Conservation (phyloP, 2,888 invertebrate genomes). For the Cyaniris semiargus region DNA sequence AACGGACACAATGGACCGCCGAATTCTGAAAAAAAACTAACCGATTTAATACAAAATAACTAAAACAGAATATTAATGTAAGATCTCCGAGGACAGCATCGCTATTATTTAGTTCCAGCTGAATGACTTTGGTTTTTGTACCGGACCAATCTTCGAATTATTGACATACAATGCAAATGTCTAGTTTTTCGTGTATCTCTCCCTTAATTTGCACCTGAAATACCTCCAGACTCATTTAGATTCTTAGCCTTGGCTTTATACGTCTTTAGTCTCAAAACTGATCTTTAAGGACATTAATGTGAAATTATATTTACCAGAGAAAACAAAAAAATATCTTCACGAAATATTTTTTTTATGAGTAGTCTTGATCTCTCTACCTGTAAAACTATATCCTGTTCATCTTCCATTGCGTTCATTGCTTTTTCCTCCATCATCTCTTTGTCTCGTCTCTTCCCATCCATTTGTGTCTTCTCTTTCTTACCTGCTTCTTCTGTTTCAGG, state of each 20-base stretch:
- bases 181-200: conserved; percentile 35
- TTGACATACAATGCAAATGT: conserved; percentile 30
- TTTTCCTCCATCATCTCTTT: neutral
- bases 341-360: neutral
- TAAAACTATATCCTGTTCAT: neutral
- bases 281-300: neutral
- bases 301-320: neutral
- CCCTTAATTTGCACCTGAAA: conserved; percentile 46
- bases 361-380: neutral
- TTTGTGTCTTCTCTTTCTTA: neutral
- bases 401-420: neutral
- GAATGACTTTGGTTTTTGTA: conserved; percentile 25
- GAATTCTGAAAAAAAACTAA: conserved; percentile 27
- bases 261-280: neutral
- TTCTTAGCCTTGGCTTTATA: conserved; percentile 34
- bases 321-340: neutral
- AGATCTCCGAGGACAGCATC: conserved; percentile 16
- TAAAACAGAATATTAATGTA: conserved; percentile 31
- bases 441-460: neutral
- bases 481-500: conserved; percentile 48
- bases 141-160: conserved; percentile 26
- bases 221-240: conserved; percentile 36
- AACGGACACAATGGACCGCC: conserved; percentile 30
- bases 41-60: conserved; percentile 30
- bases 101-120: conserved; percentile 25